A percentile compares a stretch with the other conserved stretches of the same genome.
Conservation (phyloP, 1,140 invertebrate genomes). For the Ips nitidus region DNA sequence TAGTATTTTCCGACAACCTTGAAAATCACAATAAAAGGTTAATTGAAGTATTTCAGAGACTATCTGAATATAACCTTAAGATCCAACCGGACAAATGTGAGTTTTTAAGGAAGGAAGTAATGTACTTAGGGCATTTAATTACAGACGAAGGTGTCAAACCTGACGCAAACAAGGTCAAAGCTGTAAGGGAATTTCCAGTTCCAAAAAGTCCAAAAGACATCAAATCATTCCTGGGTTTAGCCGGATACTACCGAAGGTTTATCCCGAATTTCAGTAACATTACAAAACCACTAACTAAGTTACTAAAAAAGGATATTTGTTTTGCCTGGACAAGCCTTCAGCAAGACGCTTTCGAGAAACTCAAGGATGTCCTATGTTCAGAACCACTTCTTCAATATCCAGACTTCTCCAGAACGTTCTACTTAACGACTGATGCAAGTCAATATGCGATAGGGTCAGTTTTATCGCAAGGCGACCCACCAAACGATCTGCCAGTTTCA, state of each 20-base stretch:
- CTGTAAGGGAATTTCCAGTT: slow-evolving; percentile 45
- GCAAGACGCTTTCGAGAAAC: slow-evolving; percentile 20
- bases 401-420: slow-evolving; percentile 48
- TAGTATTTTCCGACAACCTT: slow-evolving; percentile 21
- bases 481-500: slow-evolving; percentile 9
- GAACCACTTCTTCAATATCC: slow-evolving; percentile 38
- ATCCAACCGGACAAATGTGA: slow-evolving; percentile 52
- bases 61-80: slow-evolving; percentile 49
- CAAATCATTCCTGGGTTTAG: slow-evolving; percentile 43
- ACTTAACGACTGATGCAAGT: slow-evolving; percentile 46
- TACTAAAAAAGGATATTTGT: neutral
- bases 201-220: slow-evolving; percentile 43
- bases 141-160: slow-evolving; percentile 48
- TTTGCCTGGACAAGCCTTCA: neutral
- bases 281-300: slow-evolving; percentile 30
- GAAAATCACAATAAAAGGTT: slow-evolving; percentile 33
- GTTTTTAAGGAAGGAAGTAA: slow-evolving; percentile 50
- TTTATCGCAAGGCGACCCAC: slow-evolving; percentile 20
- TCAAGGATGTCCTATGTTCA: slow-evolving; percentile 15
- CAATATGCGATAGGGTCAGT: slow-evolving; percentile 24
- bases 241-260: slow-evolving; percentile 31
- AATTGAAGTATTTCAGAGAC: slow-evolving; percentile 45
- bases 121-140: slow-evolving; percentile 51
- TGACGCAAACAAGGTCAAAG: slow-evolving; percentile 49
- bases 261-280: slow-evolving; percentile 46